Evolutionary conservation across 2,797 vertebrate species (phyloP), one percentile per base, ranked within the genome.

Genomic region (Notamacropus eugenii): DNA sequence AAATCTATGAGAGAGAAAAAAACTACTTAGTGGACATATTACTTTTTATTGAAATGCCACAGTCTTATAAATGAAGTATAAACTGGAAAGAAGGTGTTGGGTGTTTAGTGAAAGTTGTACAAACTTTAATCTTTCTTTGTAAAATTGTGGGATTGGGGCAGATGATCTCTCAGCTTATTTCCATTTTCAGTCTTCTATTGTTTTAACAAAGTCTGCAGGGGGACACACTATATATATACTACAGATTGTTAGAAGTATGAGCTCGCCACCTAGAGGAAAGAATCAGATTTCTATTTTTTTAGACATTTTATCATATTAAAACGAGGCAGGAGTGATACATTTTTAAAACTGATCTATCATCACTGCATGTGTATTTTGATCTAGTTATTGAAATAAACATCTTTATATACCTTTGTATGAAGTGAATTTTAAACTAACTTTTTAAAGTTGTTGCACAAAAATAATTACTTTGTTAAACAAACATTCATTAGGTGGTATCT

Each of bases 261-360:
- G 97, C 97, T 96, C 97, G 98, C 98, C 98, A 98, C 94, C 98
- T 98, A 98, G 98, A 98, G 98, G 98, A 98, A 95, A 94, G 1
- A 52, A 55, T 55, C 90, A 93, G 96, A 97, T 97, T 95, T 95
- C 55, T 95, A 90, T 34, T 87, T 93, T 97, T 92, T 40, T 59
- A 24, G 40, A 46, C 22, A 82, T 82, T n/a, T 67, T 82, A 4
- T 82, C 40, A 46, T 74, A 74, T 46, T 82, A 46, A 82, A 27
- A 46, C 8, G 46, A 82, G 74, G 74, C n/a, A 82, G 5, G 24
- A 46, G 6, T 46, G 8, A 46, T 46, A 46, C 2, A 46, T 82
- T 82, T 10, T 0, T 5, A n/a, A n/a, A 74, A 34, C 6, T 58
- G 40, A 40, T 82, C 40, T 82, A 10, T 22, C 19, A 82, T 82